These are phyloP conservation scores for Leucosticte australis DNA, from an alignment of 2,113 vertebrate species.

Conservation along the genomic window DNA sequence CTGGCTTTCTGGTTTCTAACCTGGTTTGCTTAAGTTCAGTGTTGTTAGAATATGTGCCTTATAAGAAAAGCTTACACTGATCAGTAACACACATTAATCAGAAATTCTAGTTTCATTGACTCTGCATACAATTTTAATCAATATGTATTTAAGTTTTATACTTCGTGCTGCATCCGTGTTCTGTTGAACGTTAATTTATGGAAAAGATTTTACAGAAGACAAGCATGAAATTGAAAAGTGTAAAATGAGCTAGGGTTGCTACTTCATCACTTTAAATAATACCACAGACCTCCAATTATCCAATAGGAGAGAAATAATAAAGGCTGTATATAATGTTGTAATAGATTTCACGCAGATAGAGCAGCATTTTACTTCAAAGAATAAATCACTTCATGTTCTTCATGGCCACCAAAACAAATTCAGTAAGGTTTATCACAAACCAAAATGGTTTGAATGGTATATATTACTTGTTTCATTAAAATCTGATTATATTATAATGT, in stretches of 20 bases:
- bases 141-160: slow-evolving; percentile 61
- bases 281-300: slow-evolving; percentile 65
- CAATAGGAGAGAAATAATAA: slow-evolving; percentile 68
- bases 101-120: slow-evolving; percentile 48
- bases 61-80: background rate
- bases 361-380: slow-evolving; percentile 58
- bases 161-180: slow-evolving; percentile 41
- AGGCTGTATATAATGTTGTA: slow-evolving; percentile 57
- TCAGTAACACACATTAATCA: background rate
- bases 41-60: background rate
- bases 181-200: slow-evolving; percentile 72
- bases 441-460: slow-evolving; percentile 57
- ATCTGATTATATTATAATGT: slow-evolving; percentile 70
- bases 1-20: background rate
- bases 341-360: slow-evolving; percentile 62
- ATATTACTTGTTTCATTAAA: slow-evolving; percentile 74
- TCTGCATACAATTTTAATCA: slow-evolving; percentile 59
- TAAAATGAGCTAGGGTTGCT: slow-evolving; percentile 66
- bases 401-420: slow-evolving; percentile 50
- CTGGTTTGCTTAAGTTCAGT: background rate
- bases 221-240: slow-evolving; percentile 81
- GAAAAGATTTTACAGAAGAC: slow-evolving; percentile 72
- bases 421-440: slow-evolving; percentile 41
- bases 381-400: slow-evolving; percentile 60
- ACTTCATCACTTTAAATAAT: slow-evolving; percentile 71